These are phyloP conservation scores for Eupithecia exiguata DNA, from an alignment of 2,888 invertebrate genomes.

Conservation along the genomic window DNA sequence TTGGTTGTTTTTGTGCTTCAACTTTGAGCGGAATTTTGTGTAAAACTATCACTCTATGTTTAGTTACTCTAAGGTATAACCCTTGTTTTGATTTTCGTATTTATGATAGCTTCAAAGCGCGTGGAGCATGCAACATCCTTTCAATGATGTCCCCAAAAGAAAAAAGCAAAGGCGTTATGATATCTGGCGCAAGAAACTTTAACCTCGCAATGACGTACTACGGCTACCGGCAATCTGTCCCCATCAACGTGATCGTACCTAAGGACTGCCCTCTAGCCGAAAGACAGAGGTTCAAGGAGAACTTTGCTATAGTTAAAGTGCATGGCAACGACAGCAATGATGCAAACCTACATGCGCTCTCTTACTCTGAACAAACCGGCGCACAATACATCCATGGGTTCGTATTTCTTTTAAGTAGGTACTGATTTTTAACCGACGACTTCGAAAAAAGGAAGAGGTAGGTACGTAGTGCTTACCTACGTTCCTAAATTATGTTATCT, in stretches of 20 bases:
- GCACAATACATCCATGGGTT: slow-evolving; percentile 59
- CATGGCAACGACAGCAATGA: slow-evolving; percentile 57
- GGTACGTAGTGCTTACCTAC: too few species aligned
- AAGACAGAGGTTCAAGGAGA: slow-evolving; percentile 56
- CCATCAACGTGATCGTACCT: slow-evolving; percentile 59
- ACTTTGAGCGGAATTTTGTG: too few species aligned
- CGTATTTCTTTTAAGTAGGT: slow-evolving; percentile 47
- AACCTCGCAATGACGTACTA: slow-evolving; percentile 59
- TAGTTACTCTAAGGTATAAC: too few species aligned
- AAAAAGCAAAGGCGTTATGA: slow-evolving; percentile 57
- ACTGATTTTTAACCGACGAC: neutral
- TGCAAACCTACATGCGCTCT: slow-evolving; percentile 58
- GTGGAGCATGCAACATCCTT: slow-evolving; percentile 59
- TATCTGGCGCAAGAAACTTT: slow-evolving; percentile 61
- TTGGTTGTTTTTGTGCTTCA: too few species aligned
- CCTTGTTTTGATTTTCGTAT: neutral
- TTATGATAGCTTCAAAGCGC: slow-evolving; percentile 57
- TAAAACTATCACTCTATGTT: too few species aligned
- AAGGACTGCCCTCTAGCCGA: slow-evolving; percentile 57
- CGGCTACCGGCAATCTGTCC: slow-evolving; percentile 57
- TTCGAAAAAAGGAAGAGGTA: too few species aligned
- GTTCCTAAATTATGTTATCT: too few species aligned
- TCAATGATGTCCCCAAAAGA: slow-evolving; percentile 51
- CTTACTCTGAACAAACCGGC: slow-evolving; percentile 57
- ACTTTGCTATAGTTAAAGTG: slow-evolving; percentile 59